Evolutionary conservation across 2,888 invertebrate genomes (phyloP).

Genomic region (Tipula helvola): DNA sequence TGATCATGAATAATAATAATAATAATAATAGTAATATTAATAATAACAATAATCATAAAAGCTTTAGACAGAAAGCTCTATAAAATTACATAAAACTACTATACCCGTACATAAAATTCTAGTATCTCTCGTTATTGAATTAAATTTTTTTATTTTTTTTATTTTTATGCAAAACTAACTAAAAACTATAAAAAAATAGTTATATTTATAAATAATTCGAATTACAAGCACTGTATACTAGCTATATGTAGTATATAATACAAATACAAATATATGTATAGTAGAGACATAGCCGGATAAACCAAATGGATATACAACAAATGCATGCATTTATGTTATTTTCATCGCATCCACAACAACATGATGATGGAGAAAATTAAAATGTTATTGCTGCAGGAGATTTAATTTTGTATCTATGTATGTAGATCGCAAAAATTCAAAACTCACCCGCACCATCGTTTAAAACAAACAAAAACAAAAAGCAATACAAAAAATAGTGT

Average conservation of each 20-base stretch:
- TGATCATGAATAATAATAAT: background rate
- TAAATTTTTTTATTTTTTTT: background rate
- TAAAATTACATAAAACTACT: background rate
- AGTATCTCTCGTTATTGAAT: background rate
- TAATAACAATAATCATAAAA: background rate
- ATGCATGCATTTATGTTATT: background rate
- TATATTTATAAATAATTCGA: background rate
- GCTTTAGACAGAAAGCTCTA: background rate
- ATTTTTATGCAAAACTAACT: background rate
- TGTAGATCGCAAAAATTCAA: background rate
- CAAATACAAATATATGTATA: background rate
- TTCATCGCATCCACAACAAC: background rate
- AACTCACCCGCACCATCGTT: background rate
- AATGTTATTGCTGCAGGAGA: background rate
- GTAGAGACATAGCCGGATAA: background rate
- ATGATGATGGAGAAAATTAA: background rate
- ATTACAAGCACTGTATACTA: background rate
- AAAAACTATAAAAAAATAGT: background rate
- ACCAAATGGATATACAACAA: background rate
- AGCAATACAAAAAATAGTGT: background rate
- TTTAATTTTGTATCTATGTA: background rate
- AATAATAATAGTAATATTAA: background rate
- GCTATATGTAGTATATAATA: background rate
- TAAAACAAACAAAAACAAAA: background rate
- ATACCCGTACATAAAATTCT: background rate